Evolutionary conservation across 1,140 invertebrate genomes (phyloP).

Genomic region (Drosophila bifasciata): DNA sequence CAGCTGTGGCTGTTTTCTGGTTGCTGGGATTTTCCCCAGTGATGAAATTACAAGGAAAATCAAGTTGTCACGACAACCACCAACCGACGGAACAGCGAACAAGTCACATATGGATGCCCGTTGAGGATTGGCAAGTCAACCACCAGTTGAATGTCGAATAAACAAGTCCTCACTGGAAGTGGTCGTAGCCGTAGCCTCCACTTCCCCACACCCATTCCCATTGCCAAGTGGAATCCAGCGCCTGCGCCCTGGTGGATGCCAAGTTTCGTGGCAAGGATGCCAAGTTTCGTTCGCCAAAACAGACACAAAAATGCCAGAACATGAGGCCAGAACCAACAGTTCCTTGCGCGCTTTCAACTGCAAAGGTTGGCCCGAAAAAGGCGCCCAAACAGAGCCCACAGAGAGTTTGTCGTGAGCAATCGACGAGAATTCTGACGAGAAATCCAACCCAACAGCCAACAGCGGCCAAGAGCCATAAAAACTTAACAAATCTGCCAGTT

Average conservation of each 20-base stretch:
- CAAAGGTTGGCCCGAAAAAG: slow-evolving; percentile 54
- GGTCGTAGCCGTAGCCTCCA: background rate
- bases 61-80: slow-evolving; percentile 76
- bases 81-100: slow-evolving; percentile 14
- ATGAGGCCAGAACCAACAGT: slow-evolving; percentile 55
- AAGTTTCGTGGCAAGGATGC: slow-evolving; percentile 52
- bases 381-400: slow-evolving; percentile 15
- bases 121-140: slow-evolving; percentile 50
- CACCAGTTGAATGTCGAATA: slow-evolving; percentile 65
- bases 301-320: slow-evolving; percentile 63
- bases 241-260: slow-evolving; percentile 62
- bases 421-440: background rate
- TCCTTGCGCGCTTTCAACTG: slow-evolving; percentile 78
- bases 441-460: slow-evolving; percentile 10
- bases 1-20: too few species aligned
- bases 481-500: slow-evolving; percentile 57
- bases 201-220: background rate
- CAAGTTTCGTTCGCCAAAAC: slow-evolving; percentile 33
- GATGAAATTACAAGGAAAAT: slow-evolving; percentile 62
- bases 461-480: slow-evolving; percentile 26
- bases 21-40: background rate
- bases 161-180: slow-evolving; percentile 56
- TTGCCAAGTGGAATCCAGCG: slow-evolving; percentile 41
- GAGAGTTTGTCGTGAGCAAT: slow-evolving; percentile 6
- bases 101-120: slow-evolving; percentile 62